Percentiles rank a stretch among this genome's conserved stretches.
These are phyloP conservation scores for Erythrocercus mccallii DNA, from an alignment of 2,113 vertebrate species.

Conservation along the genomic window DNA sequence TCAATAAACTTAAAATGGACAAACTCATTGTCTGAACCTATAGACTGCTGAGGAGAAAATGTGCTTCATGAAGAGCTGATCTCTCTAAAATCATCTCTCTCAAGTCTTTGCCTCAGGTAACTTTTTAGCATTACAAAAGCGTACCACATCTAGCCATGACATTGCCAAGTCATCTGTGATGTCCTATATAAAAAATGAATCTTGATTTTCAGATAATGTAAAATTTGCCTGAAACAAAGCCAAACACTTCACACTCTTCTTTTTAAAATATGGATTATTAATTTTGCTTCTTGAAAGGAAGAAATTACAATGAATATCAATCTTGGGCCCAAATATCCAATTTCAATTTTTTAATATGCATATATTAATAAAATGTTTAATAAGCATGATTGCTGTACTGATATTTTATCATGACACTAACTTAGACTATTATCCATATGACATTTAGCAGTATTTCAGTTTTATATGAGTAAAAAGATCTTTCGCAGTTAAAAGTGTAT, in stretches of 20 bases:
- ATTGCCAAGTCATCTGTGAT: neutral
- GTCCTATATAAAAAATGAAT: neutral
- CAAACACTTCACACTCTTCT: neutral
- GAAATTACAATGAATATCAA: neutral
- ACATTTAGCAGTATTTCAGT: neutral
- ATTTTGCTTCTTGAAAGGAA: neutral
- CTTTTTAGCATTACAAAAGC: neutral
- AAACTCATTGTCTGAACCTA: neutral
- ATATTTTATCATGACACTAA: neutral
- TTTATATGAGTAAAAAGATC: neutral
- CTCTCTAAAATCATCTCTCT: neutral
- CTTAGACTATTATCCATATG: neutral
- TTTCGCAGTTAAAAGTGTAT: neutral
- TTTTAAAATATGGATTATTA: neutral
- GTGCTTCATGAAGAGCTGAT: neutral
- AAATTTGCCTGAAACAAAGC: neutral
- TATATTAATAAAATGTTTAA: neutral
- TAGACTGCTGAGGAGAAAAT: neutral
- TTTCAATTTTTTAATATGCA: neutral
- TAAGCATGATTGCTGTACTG: neutral
- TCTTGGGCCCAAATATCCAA: neutral
- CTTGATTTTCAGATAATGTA: neutral
- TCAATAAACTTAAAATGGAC: conserved; percentile 24
- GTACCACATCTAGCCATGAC: neutral
- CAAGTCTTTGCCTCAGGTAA: neutral